These are phyloP conservation scores for Haliclona indistincta DNA, from an alignment of 37 sponge, comb jelly and placozoan genomes.

Conservation along the genomic window DNA sequence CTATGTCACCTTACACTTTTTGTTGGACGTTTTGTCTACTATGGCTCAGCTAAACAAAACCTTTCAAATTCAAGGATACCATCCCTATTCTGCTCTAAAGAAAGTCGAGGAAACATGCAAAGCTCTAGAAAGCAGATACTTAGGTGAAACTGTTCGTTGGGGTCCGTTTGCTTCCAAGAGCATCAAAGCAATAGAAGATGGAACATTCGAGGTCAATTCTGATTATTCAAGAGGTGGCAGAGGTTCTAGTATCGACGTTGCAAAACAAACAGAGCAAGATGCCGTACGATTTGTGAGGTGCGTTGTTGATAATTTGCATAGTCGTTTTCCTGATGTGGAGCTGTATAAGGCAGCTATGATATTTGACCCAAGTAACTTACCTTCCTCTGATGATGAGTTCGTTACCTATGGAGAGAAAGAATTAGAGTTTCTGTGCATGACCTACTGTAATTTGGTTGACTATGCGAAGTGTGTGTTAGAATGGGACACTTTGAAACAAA, in stretches of 20 bases:
- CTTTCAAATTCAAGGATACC: slow-evolving; percentile 1
- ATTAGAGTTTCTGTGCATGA: not conserved
- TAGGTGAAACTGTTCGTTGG: not conserved
- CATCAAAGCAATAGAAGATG: not conserved
- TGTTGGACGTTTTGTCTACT: not conserved
- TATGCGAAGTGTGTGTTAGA: not conserved
- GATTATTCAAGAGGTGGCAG: not conserved
- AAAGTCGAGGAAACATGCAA: not conserved
- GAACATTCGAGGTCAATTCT: not conserved
- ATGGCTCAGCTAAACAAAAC: slow-evolving; percentile 5
- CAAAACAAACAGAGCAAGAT: slow-evolving; percentile 3
- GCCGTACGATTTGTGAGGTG: not conserved
- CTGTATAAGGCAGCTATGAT: not conserved
- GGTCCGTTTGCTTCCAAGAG: slow-evolving; percentile 2
- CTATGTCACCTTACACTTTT: slow-evolving; percentile 1
- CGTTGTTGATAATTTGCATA: not conserved
- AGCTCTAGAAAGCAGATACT: slow-evolving; percentile 4
- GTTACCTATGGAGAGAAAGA: slow-evolving; percentile 8
- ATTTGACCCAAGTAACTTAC: not conserved
- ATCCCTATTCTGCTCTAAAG: not conserved
- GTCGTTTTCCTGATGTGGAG: not conserved
- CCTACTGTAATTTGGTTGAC: not conserved
- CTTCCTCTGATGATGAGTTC: not conserved
- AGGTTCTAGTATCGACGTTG: not conserved
- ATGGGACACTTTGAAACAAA: slow-evolving; percentile 15